Conservation (phyloP, 1,140 invertebrate species). For the Amphibalanus amphitrite region DNA sequence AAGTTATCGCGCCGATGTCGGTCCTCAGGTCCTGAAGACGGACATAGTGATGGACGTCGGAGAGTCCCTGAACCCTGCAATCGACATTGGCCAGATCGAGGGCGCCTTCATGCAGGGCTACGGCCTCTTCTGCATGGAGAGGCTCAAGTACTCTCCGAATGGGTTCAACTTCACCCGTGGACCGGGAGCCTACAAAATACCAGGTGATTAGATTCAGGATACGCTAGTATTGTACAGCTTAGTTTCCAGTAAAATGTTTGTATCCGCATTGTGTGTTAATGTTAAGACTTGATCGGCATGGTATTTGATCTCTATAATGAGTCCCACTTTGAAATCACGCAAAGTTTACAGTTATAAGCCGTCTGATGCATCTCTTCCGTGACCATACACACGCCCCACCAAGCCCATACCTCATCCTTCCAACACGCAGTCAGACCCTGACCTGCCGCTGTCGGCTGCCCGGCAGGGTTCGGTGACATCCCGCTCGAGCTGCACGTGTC, state of each 20-base stretch:
- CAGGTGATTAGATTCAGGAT: slow-evolving; percentile 42
- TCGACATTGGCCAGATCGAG: slow-evolving; percentile 91
- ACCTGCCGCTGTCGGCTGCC: too few species aligned
- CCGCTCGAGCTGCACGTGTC: slow-evolving; percentile 84
- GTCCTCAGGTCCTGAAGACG: slow-evolving; percentile 58
- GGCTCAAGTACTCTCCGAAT: slow-evolving; percentile 63
- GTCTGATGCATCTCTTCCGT: too few species aligned
- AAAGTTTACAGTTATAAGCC: too few species aligned
- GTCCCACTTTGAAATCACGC: too few species aligned
- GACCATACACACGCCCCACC: too few species aligned
- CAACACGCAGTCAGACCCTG: too few species aligned
- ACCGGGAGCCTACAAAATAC: slow-evolving; percentile 85
- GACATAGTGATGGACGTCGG: slow-evolving; percentile 94
- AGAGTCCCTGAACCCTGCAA: slow-evolving; percentile 81
- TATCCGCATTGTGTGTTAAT: background rate
- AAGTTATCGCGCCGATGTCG: too few species aligned
- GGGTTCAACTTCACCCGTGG: slow-evolving; percentile 66
- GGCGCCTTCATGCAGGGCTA: slow-evolving; percentile 86
- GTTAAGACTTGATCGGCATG: background rate
- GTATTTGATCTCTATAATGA: too few species aligned
- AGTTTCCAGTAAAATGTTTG: background rate
- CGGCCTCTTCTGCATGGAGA: slow-evolving; percentile 78
- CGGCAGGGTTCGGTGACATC: slow-evolving; percentile 13
- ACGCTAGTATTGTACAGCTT: background rate
- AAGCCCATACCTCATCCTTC: too few species aligned